Percentiles rank a stretch among this genome's conserved stretches.
Conservation (phyloP, 2,888 invertebrate species). For the Eumerus sabulonum region DNA sequence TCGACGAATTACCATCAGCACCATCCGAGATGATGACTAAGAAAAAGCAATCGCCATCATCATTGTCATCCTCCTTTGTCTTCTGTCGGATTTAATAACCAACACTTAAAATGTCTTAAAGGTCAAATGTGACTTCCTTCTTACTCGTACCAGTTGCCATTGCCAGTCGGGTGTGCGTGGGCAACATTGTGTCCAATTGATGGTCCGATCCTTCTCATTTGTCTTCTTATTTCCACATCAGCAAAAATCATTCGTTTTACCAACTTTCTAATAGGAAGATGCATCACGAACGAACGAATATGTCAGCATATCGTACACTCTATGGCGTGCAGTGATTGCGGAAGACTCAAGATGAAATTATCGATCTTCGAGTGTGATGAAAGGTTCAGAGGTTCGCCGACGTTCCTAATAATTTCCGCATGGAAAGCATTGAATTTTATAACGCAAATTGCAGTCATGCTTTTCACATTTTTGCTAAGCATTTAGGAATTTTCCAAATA, state of each 20-base stretch:
- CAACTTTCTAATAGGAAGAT: background rate
- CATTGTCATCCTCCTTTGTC: background rate
- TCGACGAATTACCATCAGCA: conserved; percentile 16
- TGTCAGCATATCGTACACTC: conserved; percentile 44
- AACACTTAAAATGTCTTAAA: conserved; percentile 30
- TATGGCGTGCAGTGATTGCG: conserved; percentile 7
- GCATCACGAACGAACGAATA: conserved; percentile 5
- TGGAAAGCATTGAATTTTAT: too few relatives aligned
- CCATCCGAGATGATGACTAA: conserved; percentile 4
- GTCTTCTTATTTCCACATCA: too few relatives aligned
- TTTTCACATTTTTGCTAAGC: too few relatives aligned
- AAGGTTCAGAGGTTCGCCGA: conserved; percentile 34
- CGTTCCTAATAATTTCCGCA: too few relatives aligned
- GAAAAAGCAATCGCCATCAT: background rate
- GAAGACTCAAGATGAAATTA: conserved; percentile 32
- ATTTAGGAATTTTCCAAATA: too few relatives aligned
- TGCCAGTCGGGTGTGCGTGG: too few relatives aligned
- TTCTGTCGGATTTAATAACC: conserved; percentile 32
- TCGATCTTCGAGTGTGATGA: conserved; percentile 32
- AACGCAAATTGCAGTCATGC: too few relatives aligned
- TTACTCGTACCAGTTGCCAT: too few relatives aligned
- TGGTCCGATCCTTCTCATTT: too few relatives aligned
- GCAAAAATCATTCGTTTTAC: too few relatives aligned
- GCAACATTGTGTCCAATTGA: too few relatives aligned
- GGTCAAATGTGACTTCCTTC: conserved; percentile 55